phyloP scores from a whole-genome alignment of 2,888 invertebrate genomes.

The Diadromus collaris region DNA sequence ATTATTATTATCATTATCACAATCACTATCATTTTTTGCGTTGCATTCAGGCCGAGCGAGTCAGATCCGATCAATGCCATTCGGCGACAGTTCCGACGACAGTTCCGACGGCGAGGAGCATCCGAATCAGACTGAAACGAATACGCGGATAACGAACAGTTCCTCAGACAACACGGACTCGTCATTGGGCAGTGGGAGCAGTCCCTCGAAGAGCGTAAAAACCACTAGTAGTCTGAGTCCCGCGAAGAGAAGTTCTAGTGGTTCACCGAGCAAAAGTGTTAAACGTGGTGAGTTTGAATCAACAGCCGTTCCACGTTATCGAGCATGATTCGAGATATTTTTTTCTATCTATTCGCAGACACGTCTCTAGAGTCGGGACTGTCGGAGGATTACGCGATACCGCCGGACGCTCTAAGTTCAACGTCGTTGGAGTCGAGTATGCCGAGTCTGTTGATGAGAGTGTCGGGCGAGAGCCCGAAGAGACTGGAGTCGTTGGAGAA shows the following conservation, averaged over 20 bases:
- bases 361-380: slow-evolving; percentile 96
- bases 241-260: slow-evolving; percentile 91
- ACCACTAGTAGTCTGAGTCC: slow-evolving; percentile 93
- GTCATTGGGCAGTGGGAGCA: slow-evolving; percentile 86
- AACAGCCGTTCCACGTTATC: neutral
- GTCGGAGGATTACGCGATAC: slow-evolving; percentile 98
- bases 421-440: slow-evolving; percentile 90
- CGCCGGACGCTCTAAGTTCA: slow-evolving; percentile 95
- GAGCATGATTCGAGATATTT: slow-evolving; percentile 51
- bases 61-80: slow-evolving; percentile 97
- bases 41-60: slow-evolving; percentile 86
- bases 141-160: slow-evolving; percentile 81
- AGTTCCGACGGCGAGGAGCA: slow-evolving; percentile 95
- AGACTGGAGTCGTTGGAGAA: slow-evolving; percentile 93
- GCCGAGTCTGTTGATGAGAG: slow-evolving; percentile 84
- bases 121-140: slow-evolving; percentile 82
- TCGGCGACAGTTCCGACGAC: slow-evolving; percentile 97
- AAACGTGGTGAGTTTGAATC: slow-evolving; percentile 85
- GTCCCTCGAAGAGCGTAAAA: slow-evolving; percentile 93
- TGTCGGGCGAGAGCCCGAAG: slow-evolving; percentile 81
- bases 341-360: slow-evolving; percentile 82
- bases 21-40: neutral
- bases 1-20: too few relatives aligned
- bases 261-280: slow-evolving; percentile 91
- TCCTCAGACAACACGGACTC: slow-evolving; percentile 83